Evolutionary conservation across 2,113 vertebrate genomes (phyloP).

Genomic region (Empidonax traillii): DNA sequence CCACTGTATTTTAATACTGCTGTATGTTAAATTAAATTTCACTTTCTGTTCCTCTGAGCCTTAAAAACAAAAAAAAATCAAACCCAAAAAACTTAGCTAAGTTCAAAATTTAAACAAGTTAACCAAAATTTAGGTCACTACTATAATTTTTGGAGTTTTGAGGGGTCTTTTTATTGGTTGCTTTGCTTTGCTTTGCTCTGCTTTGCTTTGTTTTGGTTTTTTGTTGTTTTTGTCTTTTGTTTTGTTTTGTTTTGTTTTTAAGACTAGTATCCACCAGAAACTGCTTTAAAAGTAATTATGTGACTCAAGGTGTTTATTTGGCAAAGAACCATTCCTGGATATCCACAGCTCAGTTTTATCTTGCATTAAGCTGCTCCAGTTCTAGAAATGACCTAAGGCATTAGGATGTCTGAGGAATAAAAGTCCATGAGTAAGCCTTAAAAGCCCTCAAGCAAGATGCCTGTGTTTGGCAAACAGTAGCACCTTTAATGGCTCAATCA

Average conservation of each 20-base stretch:
- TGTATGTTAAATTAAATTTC: neutral
- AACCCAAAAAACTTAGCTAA: neutral
- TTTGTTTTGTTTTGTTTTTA: neutral
- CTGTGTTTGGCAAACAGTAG: neutral
- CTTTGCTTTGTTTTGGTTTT: no score
- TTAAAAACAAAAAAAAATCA: neutral
- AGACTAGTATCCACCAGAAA: neutral
- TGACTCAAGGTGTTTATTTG: neutral
- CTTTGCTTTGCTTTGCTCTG: neutral
- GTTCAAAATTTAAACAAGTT: neutral
- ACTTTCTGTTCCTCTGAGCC: neutral
- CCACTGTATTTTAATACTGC: neutral
- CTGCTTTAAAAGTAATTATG: neutral
- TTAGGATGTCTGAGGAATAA: neutral
- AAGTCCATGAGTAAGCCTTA: neutral
- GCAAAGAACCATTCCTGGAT: neutral
- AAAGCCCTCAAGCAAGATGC: neutral
- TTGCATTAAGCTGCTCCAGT: neutral
- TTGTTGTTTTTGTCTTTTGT: neutral
- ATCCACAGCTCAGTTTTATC: neutral
- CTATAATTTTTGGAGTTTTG: neutral
- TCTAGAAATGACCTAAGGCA: neutral
- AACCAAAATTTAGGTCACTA: neutral
- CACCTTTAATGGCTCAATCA: neutral
- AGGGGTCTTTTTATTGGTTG: neutral